A percentile compares a stretch with the other conserved stretches of the same genome.
Conservation (phyloP, 2,797 vertebrate species). For the Limnodromus scolopaceus region DNA sequence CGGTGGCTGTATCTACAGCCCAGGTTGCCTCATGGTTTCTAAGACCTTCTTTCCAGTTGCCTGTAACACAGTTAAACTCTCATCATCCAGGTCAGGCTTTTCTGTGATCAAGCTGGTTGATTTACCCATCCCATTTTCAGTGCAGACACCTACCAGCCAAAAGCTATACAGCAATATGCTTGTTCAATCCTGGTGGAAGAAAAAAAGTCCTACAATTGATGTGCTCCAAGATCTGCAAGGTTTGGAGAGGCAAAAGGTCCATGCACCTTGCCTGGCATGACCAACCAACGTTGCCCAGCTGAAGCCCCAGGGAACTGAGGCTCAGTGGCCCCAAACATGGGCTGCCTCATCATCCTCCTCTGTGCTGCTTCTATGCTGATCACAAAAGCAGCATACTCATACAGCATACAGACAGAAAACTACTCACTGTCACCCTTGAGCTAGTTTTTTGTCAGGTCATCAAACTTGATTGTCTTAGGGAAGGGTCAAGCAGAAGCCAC, state of each 20-base stretch:
- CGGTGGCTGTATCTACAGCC: background rate
- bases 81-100: background rate
- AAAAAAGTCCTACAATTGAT: background rate
- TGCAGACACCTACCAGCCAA: fast-evolving
- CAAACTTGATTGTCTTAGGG: background rate
- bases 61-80: background rate
- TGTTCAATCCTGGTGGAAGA: background rate
- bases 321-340: background rate
- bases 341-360: background rate
- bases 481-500: background rate
- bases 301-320: background rate
- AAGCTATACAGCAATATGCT: background rate
- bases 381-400: background rate
- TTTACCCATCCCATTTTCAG: background rate
- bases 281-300: fast-evolving
- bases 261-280: background rate
- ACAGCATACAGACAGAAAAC: background rate
- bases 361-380: fast-evolving
- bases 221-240: background rate
- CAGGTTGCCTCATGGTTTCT: background rate
- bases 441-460: background rate
- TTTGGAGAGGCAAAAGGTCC: background rate
- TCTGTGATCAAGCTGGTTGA: background rate
- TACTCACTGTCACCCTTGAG: background rate
- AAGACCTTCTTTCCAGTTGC: background rate